Evolutionary conservation across 2,113 vertebrate genomes (phyloP), one percentile per base, ranked within the genome.

Genomic region (Pterocles orientalis): DNA sequence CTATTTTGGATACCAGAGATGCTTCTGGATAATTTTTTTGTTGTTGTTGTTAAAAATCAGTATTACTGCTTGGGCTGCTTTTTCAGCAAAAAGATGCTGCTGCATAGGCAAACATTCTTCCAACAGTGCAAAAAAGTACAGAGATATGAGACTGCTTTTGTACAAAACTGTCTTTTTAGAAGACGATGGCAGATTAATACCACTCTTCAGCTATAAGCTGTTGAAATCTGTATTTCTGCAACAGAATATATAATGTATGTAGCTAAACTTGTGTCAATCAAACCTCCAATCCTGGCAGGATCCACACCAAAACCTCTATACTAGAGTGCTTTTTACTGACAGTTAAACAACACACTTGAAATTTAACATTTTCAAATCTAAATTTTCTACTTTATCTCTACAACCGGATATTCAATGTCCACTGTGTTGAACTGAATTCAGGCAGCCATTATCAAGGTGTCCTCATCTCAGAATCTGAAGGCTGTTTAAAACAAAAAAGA

Each of bases 191-290:
- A 88, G 61, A 88, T 92, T 91, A 94, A 95, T 86, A 68, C 36
- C 76, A 86, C 66, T 68, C 47, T 72, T 91, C 84, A 72, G 58
- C 77, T 91, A 23, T 54, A 84, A 72, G 78, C 19, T 2, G 61
- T 6, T 66, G 53, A 96, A 95, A 97, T 71, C 81, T 4, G 0
- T 79, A 86, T 41, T 93, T 90, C 85, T 79, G 45, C 88, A 61
- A 53, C 23, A 89, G 71, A 94, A 95, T 88, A 90, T 53, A 53
- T 65, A 84, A 94, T 19, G 77, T 62, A 91, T 72, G 58, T 53
- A 54, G n/a, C 91, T 82, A 88, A 88, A 93, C 43, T 56, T n/a
- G 14, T 77, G 85, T 86, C 89, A 90, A 79, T 95, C 86, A 97
- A 96, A 88, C 34, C 68, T 57, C 65, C 83, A 95, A 18, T 92